Percentiles rank a stretch among this genome's conserved stretches.
Evolutionary conservation across 2,797 vertebrate genomes (phyloP).

Genomic region (Eupleurogrammus muticus): DNA sequence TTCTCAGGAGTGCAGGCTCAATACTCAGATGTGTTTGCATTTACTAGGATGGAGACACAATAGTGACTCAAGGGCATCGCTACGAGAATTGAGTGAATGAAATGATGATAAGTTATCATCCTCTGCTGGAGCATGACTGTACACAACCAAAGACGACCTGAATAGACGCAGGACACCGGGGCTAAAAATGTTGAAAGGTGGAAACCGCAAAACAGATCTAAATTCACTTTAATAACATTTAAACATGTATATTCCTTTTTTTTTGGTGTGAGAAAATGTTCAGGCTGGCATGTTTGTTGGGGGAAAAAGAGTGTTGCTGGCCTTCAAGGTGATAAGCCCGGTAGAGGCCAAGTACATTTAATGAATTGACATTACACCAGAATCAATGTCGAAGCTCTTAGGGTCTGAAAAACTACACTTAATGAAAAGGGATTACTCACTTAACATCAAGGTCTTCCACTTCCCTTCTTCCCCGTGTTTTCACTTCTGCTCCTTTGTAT

Average conservation of each 20-base stretch:
- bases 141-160: constrained; percentile 52
- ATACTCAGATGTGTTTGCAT: constrained; percentile 42
- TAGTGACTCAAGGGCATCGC: constrained; percentile 59
- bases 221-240: constrained; percentile 43
- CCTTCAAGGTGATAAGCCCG: constrained; percentile 67
- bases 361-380: constrained; percentile 81
- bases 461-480: constrained; percentile 28
- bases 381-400: constrained; percentile 79
- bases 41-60: constrained; percentile 42
- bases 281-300: constrained; percentile 45
- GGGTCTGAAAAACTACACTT: constrained; percentile 72
- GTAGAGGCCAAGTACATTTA: constrained; percentile 64
- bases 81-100: constrained; percentile 57
- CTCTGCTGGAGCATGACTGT: constrained; percentile 51
- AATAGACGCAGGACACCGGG: constrained; percentile 62
- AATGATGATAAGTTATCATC: constrained; percentile 65
- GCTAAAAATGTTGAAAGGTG: constrained; percentile 36
- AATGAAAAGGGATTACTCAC: constrained; percentile 84
- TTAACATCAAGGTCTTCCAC: constrained; percentile 78
- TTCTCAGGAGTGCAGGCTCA: constrained; percentile 20
- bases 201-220: constrained; percentile 27
- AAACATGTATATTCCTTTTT: constrained; percentile 16
- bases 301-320: constrained; percentile 27
- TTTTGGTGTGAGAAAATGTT: constrained; percentile 23
- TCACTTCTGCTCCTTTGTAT: constrained; percentile 48